phyloP scores from a whole-genome alignment of 1,140 invertebrate species.

The Aphelinus atriplicis region DNA sequence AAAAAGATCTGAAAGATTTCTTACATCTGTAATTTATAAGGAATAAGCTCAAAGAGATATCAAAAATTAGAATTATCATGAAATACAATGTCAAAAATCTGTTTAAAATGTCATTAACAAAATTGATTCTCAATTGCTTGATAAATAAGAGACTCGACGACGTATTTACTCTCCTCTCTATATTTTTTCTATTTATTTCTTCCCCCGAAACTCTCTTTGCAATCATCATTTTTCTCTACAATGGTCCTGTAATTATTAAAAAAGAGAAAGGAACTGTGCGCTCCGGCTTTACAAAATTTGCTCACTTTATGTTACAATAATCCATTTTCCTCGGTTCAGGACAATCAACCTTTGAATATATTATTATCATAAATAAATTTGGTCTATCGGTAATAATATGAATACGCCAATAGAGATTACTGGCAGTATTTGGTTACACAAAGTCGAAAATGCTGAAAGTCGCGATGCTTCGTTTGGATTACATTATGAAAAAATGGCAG shows the following conservation, averaged over 20 bases:
- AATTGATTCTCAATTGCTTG: conserved; percentile 5
- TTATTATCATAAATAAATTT: conserved; percentile 69
- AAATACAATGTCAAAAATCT: conserved; percentile 28
- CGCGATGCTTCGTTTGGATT: conserved; percentile 8
- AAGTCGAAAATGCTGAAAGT: conserved; percentile 29
- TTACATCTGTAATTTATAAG: background rate
- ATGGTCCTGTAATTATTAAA: conserved; percentile 44
- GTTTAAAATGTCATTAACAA: conserved; percentile 4
- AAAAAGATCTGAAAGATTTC: conserved; percentile 17
- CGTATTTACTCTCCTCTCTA: conserved; percentile 35
- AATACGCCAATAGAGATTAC: conserved; percentile 63
- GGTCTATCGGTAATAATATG: conserved; percentile 67
- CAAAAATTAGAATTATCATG: conserved; percentile 28
- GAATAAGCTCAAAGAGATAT: conserved; percentile 24
- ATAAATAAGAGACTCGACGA: conserved; percentile 8
- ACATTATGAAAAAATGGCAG: conserved; percentile 33
- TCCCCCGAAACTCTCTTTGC: conserved; percentile 37
- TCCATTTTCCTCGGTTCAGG: conserved; percentile 57
- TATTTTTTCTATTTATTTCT: conserved; percentile 34
- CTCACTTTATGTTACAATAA: conserved; percentile 62
- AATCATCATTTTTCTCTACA: conserved; percentile 42
- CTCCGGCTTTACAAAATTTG: conserved; percentile 62
- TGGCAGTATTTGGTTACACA: conserved; percentile 64
- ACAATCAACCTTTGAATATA: conserved; percentile 64
- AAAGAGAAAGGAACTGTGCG: conserved; percentile 61